A percentile compares a stretch with the other conserved stretches of the same genome.
phyloP scores from a whole-genome alignment of 2,888 invertebrate genomes.

The Dryococelus australis region DNA sequence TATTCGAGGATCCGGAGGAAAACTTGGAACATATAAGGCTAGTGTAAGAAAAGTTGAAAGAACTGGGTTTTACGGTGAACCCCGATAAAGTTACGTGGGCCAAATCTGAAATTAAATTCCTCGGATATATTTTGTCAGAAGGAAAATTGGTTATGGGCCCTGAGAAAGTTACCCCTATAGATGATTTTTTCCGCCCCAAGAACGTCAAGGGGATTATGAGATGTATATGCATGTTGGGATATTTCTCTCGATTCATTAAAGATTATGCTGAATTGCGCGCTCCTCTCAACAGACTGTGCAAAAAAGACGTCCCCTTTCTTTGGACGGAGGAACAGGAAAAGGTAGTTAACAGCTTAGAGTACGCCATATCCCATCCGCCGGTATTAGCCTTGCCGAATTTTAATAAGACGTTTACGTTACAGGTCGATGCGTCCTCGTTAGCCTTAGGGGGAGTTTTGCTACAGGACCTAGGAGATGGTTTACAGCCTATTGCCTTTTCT shows the following conservation, averaged over 20 bases:
- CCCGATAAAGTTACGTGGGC: neutral
- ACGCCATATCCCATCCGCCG: neutral
- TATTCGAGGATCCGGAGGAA: too few species aligned
- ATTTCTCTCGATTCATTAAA: neutral
- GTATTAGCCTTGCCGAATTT: neutral
- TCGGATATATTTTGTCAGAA: neutral
- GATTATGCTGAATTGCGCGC: neutral
- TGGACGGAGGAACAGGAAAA: neutral
- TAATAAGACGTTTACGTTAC: neutral
- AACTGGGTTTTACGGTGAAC: neutral
- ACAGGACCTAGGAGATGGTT: too few species aligned
- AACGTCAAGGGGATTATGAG: neutral
- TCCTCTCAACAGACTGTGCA: neutral
- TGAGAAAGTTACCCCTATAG: neutral
- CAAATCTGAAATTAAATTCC: neutral
- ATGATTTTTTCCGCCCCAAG: neutral
- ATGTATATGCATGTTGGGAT: neutral
- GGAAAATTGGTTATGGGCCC: neutral
- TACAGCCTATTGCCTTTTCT: too few species aligned
- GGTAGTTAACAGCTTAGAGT: neutral
- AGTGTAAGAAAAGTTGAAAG: neutral
- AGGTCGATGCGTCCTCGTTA: neutral
- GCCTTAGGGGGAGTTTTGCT: too few species aligned
- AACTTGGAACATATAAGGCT: neutral
- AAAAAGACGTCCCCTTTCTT: neutral